Evolutionary conservation across 2,113 vertebrate genomes (phyloP), one percentile per base, ranked within the genome.

Genomic region (Oncorhynchus nerka): DNA sequence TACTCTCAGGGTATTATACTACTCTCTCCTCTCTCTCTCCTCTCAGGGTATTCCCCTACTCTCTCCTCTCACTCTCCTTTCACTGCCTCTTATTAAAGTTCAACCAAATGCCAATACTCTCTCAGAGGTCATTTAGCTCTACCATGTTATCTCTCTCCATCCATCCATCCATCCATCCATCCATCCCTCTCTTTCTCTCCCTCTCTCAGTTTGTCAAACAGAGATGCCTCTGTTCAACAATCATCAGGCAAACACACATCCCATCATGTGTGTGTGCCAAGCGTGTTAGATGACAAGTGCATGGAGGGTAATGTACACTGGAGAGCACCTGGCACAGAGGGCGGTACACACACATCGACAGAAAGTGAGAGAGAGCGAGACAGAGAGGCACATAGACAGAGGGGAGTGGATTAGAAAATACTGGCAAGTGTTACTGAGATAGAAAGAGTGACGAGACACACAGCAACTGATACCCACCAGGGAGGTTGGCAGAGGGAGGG

Each of bases 71-170:
- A 2, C 28, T 68, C 16, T 9, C 64, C 48, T 77, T 9, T 78
- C 57, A n/a, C 57, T 80, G 70, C 75, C 76, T 79, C 79, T 83
- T 89, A 83, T 86, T 86, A 49, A 85, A 80, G 74, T 81, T 82
- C 55, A 66, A 78, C 75, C 78, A 88, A 88, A 89, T 83, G 79
- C 80, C 83, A 88, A 74, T 82, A 78, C 70, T 82, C 73, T 79
- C 71, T 12, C 78, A 6, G 28, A 68, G 15, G 66, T 68, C 16
- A 32, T 68, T 5, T 24, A 8, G 16, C 75, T 76, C 39, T 59
- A 28, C 62, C 12, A 7, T 13, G 61, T 64, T 30, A 3, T 57
- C 22, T 57, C 64, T 34, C 32, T 34, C 32, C 30, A 32, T 34
- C 30, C 30, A 32, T 32, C 30, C 5, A 6, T 34, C 32, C 5